Evolutionary conservation across 92 coral and sea anemone genomes (phyloP).

Genomic region (Bergia puertoricense): DNA sequence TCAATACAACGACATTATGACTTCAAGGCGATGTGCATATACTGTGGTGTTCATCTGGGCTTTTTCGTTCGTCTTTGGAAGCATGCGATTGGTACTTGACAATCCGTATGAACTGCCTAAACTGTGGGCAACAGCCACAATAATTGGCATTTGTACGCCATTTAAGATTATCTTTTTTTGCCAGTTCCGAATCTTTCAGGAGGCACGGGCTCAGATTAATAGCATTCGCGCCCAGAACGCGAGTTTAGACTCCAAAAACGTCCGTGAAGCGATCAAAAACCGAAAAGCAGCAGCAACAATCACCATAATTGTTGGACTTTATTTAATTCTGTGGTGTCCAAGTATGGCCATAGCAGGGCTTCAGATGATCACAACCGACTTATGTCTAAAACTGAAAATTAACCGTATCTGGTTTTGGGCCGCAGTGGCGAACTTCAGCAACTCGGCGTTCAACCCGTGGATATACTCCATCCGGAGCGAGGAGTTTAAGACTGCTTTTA

Average conservation of each 20-base stretch:
- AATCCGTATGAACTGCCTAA: conserved; percentile 67
- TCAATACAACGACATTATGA: conserved; percentile 28
- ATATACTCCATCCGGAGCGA: conserved; percentile 61
- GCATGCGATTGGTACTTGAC: conserved; percentile 50
- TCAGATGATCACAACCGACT: conserved; percentile 56
- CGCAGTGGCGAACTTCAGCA: conserved; percentile 61
- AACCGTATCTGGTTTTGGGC: conserved; percentile 78
- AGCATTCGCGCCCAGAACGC: conserved; percentile 50
- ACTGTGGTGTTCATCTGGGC: conserved; percentile 32
- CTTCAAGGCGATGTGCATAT: conserved; percentile 18
- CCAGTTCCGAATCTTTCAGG: conserved; percentile 64
- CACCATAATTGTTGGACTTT: conserved; percentile 65
- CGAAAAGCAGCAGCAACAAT: conserved; percentile 74
- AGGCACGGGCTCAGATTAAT: conserved; percentile 48
- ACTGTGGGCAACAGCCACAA: conserved; percentile 68
- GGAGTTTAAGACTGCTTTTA: conserved; percentile 63
- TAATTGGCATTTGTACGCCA: conserved; percentile 64
- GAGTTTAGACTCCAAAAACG: conserved; percentile 17
- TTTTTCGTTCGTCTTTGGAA: conserved; percentile 23
- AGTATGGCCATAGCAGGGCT: conserved; percentile 71
- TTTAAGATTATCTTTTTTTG: conserved; percentile 62
- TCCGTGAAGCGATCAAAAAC: conserved; percentile 27
- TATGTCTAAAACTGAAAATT: conserved; percentile 62
- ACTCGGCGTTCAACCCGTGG: conserved; percentile 83
- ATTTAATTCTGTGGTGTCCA: conserved; percentile 64